A percentile compares a stretch with the other conserved stretches of the same genome.
phyloP scores from a whole-genome alignment of 2,113 vertebrate genomes.

The Reinhardtius hippoglossoides region DNA sequence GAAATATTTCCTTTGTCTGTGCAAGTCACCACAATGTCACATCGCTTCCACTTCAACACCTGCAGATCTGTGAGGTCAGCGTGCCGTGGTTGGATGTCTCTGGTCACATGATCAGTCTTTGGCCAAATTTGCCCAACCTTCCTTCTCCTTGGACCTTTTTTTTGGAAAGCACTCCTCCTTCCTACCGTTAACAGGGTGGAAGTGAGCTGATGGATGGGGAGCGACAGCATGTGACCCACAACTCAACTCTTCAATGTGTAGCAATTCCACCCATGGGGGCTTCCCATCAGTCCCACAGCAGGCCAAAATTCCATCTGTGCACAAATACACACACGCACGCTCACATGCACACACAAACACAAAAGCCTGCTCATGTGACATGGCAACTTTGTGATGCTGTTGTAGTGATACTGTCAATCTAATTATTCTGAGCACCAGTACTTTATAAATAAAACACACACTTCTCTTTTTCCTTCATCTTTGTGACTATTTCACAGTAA shows the following conservation, averaged over 20 bases:
- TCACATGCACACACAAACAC: neutral
- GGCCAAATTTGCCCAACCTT: conserved; percentile 32
- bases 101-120: conserved; percentile 80
- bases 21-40: conserved; percentile 82
- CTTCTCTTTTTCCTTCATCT: neutral
- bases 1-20: conserved; percentile 69
- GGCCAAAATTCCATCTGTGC: neutral
- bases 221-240: conserved; percentile 85
- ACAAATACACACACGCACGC: neutral
- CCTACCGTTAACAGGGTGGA: conserved; percentile 66
- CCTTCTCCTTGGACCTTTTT: neutral
- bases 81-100: conserved; percentile 61
- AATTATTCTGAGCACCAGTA: neutral
- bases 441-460: neutral
- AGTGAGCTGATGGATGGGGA: conserved; percentile 81
- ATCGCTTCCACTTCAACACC: conserved; percentile 90
- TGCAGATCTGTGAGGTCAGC: conserved; percentile 81
- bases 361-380: conserved; percentile 39
- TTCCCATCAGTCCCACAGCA: conserved; percentile 28
- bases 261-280: conserved; percentile 45
- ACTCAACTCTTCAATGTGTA: conserved; percentile 77
- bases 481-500: neutral
- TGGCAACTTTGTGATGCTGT: conserved; percentile 21
- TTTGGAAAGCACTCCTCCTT: conserved; percentile 31
- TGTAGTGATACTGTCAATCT: neutral